phyloP scores from a whole-genome alignment of 2,113 vertebrate species.

The Nannobrachium achirus region DNA sequence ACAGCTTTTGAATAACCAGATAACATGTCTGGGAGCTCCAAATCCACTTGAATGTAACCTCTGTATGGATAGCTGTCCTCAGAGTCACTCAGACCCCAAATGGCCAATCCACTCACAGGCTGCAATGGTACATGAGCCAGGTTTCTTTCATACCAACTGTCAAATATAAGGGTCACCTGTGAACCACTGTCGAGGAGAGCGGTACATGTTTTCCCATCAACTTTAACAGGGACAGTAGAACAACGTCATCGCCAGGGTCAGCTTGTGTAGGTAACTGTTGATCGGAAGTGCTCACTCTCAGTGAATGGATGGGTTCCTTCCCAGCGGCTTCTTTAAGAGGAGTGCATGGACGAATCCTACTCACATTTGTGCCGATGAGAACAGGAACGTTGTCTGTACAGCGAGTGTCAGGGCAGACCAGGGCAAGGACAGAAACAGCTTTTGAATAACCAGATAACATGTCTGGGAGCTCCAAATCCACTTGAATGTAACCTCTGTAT shows the following conservation, averaged over 20 bases:
- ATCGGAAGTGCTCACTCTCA: background rate
- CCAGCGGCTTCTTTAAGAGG: too few species aligned
- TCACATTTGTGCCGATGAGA: background rate
- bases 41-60: too few species aligned
- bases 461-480: constrained; percentile 14
- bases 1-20: too few species aligned
- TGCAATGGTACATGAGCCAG: too few species aligned
- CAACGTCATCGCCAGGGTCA: background rate
- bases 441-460: constrained; percentile 5
- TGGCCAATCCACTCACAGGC: too few species aligned
- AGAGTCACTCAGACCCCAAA: too few species aligned
- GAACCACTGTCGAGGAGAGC: too few species aligned
- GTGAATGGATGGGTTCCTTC: background rate
- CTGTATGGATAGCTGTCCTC: too few species aligned
- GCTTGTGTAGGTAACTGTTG: background rate
- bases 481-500: constrained; percentile 4
- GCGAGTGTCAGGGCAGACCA: constrained; percentile 8
- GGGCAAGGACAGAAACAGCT: constrained; percentile 38
- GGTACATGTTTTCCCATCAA: background rate
- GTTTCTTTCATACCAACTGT: too few species aligned
- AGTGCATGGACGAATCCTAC: background rate
- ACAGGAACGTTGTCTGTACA: constrained; percentile 8
- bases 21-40: too few species aligned
- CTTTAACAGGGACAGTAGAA: background rate
- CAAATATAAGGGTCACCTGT: too few species aligned